Base-by-base conservation (phyloP, 1,140 invertebrate genomes). In the Neomicropteryx cornuta region DNA sequence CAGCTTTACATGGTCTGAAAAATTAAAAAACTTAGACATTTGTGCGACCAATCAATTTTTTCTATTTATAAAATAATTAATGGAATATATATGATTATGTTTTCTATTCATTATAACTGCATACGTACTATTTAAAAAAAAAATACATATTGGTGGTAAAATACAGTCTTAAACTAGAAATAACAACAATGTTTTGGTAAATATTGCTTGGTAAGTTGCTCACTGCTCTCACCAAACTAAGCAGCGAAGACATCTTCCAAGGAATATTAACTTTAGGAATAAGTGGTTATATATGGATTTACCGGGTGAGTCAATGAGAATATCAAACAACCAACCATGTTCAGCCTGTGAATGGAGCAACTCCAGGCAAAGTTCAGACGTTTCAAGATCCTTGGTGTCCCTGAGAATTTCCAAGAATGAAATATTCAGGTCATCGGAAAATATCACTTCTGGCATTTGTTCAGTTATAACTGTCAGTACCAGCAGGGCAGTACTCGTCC, bases 391-490 rank as follows among this genome's bases (percentile, higher is more conserved):
- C 29, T 65, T 67, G 2, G 77, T 75, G 24, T 70, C 62, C 41
- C 69, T 71, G 41, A 83, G 55, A 18, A 81, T 69, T 37, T 75
- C 67, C 2, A 78, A 68, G 5, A 81, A 56, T 14, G 66, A 51
- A 28, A 63, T 62, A 41, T 77, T 77, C 0, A 81, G 48, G 8
- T 69, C 55, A 19, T 71, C 60, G 18, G 66, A 62, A 44, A 76
- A 72, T 46, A 70, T 53, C 13, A 72, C 47, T 52, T 77, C 73
- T 20, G 71, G 62, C 31, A 67, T 60, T 51, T 77, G 71, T 48
- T 90, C 86, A 48, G 80, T 79, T 8, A 90, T 66, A 39, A 85
- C 75, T 53, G 78, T 81, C 20, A 91, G 55, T 46, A 81, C 73
- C 2, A 82, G 67, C 27, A 91, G 55, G 6, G 76, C 70, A 51